These are phyloP conservation scores for Agrochola circellaris DNA, from an alignment of 2,888 invertebrate genomes.

Conservation along the genomic window DNA sequence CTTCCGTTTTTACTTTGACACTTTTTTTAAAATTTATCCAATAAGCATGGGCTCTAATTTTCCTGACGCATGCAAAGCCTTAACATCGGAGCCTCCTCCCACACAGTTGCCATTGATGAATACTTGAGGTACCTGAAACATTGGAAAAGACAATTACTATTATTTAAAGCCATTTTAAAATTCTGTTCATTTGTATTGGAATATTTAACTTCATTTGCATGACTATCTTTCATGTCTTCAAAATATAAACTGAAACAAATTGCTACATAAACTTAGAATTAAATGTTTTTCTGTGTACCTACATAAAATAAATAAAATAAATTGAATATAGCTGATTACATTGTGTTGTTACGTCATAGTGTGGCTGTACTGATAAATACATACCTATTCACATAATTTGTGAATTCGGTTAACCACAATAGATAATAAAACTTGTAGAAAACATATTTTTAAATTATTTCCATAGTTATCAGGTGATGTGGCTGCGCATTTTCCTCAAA, in stretches of 20 bases:
- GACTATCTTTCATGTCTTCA: conserved; percentile 27
- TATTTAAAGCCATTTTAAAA: neutral
- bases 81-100: conserved; percentile 98
- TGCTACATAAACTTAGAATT: neutral
- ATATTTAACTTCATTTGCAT: conserved; percentile 35
- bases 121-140: conserved; percentile 96
- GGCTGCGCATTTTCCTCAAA: conserved; percentile 27
- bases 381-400: conserved; percentile 51
- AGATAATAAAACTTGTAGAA: conserved; percentile 24
- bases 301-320: neutral
- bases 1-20: conserved; percentile 9
- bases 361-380: conserved; percentile 38
- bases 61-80: conserved; percentile 93
- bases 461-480: conserved; percentile 17
- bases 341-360: conserved; percentile 22
- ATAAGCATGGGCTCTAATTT: conserved; percentile 91
- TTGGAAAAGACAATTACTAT: conserved; percentile 26
- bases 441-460: conserved; percentile 4
- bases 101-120: conserved; percentile 97
- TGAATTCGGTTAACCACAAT: conserved; percentile 51
- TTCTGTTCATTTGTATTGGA: conserved; percentile 8
- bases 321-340: neutral
- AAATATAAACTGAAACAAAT: conserved; percentile 25
- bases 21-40: conserved; percentile 72
- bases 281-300: conserved; percentile 14